Base-by-base conservation (phyloP, 2,797 vertebrate genomes). In the Caiman crocodilus region DNA sequence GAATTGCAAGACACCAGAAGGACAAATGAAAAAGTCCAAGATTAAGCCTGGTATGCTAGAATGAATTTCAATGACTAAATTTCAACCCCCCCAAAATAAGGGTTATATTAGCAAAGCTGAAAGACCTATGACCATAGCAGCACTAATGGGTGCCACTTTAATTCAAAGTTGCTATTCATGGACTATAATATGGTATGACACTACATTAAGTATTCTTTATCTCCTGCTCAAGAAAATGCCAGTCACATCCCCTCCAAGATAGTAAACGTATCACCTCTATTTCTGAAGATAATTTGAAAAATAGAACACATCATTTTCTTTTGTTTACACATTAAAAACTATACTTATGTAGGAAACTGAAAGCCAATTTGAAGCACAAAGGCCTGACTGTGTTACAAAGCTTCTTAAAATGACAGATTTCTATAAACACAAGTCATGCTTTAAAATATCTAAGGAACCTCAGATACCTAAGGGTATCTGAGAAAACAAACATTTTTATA, bases 151-250 rank as follows among this genome's bases (percentile, higher is more conserved):
- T 59, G 87, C 21, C 50, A 32, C 65, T 55, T 0, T 74, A 88
- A 79, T 85, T 94, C 76, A 90, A 60, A 82, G 76, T 30, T 61
- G 55, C 42, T 50, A 58, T 88, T 93, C 85, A 42, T 32, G 79
- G 50, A 15, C 35, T 78, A 57, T 86, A 90, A 92, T 86, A 74
- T 88, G 13, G 13, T 75, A 42, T 94, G 94, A 90, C 76, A 90
- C 16, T 87, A 1, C 20, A 35, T n/a, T 58, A 55, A 75, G 57
- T 9, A 32, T 30, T 69, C 56, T 1, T 7, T 83, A 90, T 92
- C 91, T 93, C 74, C 87, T 28, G 56, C 25, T 93, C 69, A 81
- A 65, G 58, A 90, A 92, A 92, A 89, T 84, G 67, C 30, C 88
- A 91, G 58, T 78, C 91, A 30, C 71, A 79, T 86, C 26, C 18